Conservation (phyloP, 1,140 invertebrate species). For the Acromyrmex heyeri region DNA sequence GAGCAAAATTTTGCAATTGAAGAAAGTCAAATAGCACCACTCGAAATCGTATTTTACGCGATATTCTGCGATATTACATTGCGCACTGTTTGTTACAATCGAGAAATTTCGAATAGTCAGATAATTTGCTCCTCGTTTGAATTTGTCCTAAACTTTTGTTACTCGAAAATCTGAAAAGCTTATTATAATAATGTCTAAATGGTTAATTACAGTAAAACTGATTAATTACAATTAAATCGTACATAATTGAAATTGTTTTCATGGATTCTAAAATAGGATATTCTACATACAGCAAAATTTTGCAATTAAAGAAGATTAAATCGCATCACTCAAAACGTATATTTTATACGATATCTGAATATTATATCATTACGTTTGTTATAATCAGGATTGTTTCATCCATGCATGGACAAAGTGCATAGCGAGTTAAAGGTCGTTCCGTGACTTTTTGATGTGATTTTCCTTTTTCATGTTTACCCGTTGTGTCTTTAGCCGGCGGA, state of each 20-base stretch:
- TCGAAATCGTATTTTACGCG: not conserved
- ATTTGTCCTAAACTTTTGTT: not conserved
- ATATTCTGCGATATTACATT: not conserved
- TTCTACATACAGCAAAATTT: not conserved
- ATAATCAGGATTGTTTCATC: not conserved
- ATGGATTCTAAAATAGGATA: not conserved
- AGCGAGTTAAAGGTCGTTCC: slow-evolving; percentile 15
- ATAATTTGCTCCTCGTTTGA: slow-evolving; percentile 2
- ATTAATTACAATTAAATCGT: not conserved
- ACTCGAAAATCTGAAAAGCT: not conserved
- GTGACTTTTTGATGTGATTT: not conserved
- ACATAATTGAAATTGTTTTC: not conserved
- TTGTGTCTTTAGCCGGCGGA: not conserved
- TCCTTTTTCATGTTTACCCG: not conserved
- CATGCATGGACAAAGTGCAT: not conserved
- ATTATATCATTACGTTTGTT: slow-evolving; percentile 1
- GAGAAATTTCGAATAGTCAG: not conserved
- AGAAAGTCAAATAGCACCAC: not conserved
- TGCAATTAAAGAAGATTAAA: not conserved
- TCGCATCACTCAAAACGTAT: not conserved
- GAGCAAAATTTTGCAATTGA: not conserved
- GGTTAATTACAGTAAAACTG: not conserved
- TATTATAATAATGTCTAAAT: not conserved
- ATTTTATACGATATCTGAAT: not conserved
- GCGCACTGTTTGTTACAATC: not conserved